phyloP scores from a whole-genome alignment of 2,888 invertebrate species.

The Epistrophe grossulariae region DNA sequence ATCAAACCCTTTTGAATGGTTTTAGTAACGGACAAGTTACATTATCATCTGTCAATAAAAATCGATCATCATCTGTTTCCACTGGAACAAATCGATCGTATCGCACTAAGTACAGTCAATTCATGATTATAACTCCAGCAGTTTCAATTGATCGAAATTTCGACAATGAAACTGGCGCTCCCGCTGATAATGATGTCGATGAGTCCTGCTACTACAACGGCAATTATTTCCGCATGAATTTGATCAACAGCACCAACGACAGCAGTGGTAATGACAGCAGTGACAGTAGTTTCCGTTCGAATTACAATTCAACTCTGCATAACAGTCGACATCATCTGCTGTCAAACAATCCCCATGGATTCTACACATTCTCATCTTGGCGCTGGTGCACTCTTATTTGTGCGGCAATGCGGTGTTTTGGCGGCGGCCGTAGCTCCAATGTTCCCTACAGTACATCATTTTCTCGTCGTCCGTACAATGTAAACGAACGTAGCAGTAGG shows the following conservation, averaged over 20 bases:
- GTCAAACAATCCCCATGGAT: conserved; percentile 80
- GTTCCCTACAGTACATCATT: conserved; percentile 81
- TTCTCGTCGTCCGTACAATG: conserved; percentile 78
- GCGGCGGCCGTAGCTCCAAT: conserved; percentile 79
- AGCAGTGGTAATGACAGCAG: conserved; percentile 80
- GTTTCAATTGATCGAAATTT: conserved; percentile 83
- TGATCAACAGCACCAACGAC: conserved; percentile 79
- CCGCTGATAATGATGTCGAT: conserved; percentile 78
- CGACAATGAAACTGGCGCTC: conserved; percentile 79
- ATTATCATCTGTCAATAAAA: conserved; percentile 62
- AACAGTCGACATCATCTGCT: conserved; percentile 82
- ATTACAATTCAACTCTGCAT: conserved; percentile 82
- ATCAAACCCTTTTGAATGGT: conserved; percentile 81
- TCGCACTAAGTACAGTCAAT: conserved; percentile 82
- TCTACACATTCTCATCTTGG: conserved; percentile 82
- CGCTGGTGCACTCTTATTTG: conserved; percentile 83
- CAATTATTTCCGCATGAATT: conserved; percentile 81
- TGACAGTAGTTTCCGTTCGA: conserved; percentile 81
- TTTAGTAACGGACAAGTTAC: conserved; percentile 76
- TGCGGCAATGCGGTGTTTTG: conserved; percentile 84
- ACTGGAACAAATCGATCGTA: conserved; percentile 78
- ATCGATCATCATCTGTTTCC: conserved; percentile 66
- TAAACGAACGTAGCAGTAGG: conserved; percentile 73
- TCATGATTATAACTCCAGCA: conserved; percentile 83
- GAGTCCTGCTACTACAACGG: conserved; percentile 79